A percentile compares a stretch with the other conserved stretches of the same genome.
These are phyloP conservation scores for Rhea americana DNA, from an alignment of 2,113 vertebrate genomes.

Conservation along the genomic window DNA sequence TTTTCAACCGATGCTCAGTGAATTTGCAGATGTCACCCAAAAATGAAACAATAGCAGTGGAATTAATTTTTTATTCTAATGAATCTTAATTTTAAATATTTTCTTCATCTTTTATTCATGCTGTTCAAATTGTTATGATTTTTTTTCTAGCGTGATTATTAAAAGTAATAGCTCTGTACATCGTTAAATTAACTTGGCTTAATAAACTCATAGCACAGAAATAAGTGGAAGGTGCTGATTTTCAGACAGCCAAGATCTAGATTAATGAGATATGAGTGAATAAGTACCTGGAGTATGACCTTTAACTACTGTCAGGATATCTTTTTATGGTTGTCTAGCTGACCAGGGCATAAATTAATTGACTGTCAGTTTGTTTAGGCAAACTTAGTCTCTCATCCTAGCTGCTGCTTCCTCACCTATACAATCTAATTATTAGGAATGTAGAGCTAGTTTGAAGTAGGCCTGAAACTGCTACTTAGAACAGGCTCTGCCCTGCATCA, in stretches of 20 bases:
- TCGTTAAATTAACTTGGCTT: background rate
- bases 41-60: background rate
- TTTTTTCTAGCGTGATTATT: background rate
- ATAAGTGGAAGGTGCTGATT: background rate
- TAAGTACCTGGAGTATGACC: background rate
- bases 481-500: background rate
- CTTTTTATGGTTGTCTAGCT: background rate
- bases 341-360: background rate
- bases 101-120: too few relatives aligned
- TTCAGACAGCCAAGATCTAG: background rate
- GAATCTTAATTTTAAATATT: background rate
- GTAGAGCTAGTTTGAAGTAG: background rate
- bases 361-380: background rate
- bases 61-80: background rate
- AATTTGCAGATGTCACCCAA: constrained; percentile 35
- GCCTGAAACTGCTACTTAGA: background rate
- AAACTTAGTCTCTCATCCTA: background rate
- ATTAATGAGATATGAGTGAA: background rate
- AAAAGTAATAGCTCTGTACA: background rate
- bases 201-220: background rate
- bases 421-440: background rate
- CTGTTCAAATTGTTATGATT: too few relatives aligned
- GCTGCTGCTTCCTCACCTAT: background rate
- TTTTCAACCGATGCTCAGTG: background rate
- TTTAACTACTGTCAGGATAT: background rate